phyloP scores from a whole-genome alignment of 2,113 vertebrate species.

The Cyphomyrus discorhynchus region DNA sequence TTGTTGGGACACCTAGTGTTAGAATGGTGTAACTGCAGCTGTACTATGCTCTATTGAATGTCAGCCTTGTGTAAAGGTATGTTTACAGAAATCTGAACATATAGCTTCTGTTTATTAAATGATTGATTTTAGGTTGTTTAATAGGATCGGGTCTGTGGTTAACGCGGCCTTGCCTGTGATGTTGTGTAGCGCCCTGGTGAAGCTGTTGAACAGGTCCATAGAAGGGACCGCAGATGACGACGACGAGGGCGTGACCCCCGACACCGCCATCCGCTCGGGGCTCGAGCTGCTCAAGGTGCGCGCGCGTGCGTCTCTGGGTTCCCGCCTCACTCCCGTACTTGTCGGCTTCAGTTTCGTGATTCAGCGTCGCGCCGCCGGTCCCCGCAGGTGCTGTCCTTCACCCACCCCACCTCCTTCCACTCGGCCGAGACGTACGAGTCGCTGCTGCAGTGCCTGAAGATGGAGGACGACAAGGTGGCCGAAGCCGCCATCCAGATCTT shows the following conservation, averaged over 20 bases:
- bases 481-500: constrained; percentile 98
- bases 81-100: background rate
- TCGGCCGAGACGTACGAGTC: constrained; percentile 97
- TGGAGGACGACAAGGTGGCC: constrained; percentile 98
- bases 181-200: constrained; percentile 80
- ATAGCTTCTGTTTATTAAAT: background rate
- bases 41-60: background rate
- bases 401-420: constrained; percentile 97
- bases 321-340: background rate
- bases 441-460: constrained; percentile 95
- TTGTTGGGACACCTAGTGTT: constrained; percentile 58
- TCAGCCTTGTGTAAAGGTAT: background rate
- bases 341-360: background rate
- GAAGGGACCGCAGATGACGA: constrained; percentile 97
- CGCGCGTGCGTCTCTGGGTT: too few relatives aligned
- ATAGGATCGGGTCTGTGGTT: background rate
- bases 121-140: background rate
- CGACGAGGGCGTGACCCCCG: constrained; percentile 94
- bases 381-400: constrained; percentile 90
- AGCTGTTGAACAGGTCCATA: constrained; percentile 96
- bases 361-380: background rate
- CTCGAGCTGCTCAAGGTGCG: constrained; percentile 93
- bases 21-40: constrained; percentile 33
- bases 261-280: constrained; percentile 92
- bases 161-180: background rate